Evolutionary conservation across 2,888 invertebrate species (phyloP).

Genomic region (Hyppa rectilinea): DNA sequence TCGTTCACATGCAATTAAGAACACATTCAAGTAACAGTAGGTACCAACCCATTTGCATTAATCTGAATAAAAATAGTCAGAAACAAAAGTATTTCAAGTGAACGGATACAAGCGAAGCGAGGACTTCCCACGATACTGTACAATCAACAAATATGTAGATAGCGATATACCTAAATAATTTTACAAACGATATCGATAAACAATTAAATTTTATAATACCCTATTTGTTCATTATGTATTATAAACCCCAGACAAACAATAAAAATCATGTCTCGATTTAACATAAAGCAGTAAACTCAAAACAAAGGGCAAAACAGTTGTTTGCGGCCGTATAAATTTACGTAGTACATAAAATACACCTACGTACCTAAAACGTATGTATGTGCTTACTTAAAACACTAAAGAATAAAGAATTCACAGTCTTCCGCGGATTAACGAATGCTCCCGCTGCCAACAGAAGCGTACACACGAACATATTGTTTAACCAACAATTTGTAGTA

Average conservation of each 20-base stretch:
- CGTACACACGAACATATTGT: conserved; percentile 63
- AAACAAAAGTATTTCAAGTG: conserved; percentile 63
- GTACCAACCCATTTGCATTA: conserved; percentile 66
- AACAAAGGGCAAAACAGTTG: conserved; percentile 58
- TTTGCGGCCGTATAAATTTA: conserved; percentile 37
- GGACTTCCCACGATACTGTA: conserved; percentile 72
- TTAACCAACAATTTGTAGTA: conserved; percentile 31
- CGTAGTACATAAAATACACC: conserved; percentile 26
- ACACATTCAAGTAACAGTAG: conserved; percentile 61
- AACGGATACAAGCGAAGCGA: conserved; percentile 74
- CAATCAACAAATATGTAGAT: conserved; percentile 54
- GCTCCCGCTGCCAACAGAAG: conserved; percentile 71
- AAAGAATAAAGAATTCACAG: conserved; percentile 72
- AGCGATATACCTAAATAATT: conserved; percentile 65
- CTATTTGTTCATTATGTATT: conserved; percentile 54
- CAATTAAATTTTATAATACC: conserved; percentile 53
- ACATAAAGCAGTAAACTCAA: conserved; percentile 54
- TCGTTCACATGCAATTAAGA: conserved; percentile 57
- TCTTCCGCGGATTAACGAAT: conserved; percentile 77
- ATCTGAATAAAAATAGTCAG: conserved; percentile 69
- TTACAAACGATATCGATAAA: conserved; percentile 52
- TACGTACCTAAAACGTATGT: conserved; percentile 17
- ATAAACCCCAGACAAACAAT: conserved; percentile 51
- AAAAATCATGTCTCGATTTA: conserved; percentile 52
- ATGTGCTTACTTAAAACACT: conserved; percentile 67